Conservation (phyloP, 1,140 invertebrate species). For the Diorhabda elongata region DNA sequence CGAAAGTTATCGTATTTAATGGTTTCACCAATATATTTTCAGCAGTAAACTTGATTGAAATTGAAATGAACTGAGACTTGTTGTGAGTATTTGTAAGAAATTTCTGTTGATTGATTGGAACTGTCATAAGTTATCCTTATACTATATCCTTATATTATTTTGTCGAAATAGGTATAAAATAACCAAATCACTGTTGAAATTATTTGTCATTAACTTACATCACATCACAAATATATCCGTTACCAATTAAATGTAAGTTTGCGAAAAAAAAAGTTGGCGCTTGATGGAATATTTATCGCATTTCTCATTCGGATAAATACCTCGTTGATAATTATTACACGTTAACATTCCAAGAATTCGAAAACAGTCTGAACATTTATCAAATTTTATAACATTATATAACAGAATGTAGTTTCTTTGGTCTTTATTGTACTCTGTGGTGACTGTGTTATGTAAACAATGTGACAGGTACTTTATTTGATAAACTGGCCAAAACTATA, state of each 20-base stretch:
- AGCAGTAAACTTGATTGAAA: too few species aligned
- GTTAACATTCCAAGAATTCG: not conserved
- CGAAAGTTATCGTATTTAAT: too few species aligned
- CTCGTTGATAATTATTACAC: constrained; percentile 1
- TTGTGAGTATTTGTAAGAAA: too few species aligned
- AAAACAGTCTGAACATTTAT: constrained; percentile 1
- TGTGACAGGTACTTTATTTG: not conserved
- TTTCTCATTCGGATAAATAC: constrained; percentile 1
- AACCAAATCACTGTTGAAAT: too few species aligned
- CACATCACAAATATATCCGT: not conserved
- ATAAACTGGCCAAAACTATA: too few species aligned
- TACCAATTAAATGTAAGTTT: not conserved
- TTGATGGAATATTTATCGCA: not conserved
- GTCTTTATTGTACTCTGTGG: not conserved
- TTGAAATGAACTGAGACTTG: too few species aligned
- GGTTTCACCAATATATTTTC: too few species aligned
- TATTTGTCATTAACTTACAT: not conserved
- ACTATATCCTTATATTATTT: too few species aligned
- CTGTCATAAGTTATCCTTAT: too few species aligned
- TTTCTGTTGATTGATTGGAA: too few species aligned
- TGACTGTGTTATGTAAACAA: not conserved
- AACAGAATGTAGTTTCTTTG: not conserved
- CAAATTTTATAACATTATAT: constrained; percentile 1
- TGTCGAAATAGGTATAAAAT: too few species aligned
- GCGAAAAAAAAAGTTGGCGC: not conserved